Conservation (phyloP, 2,888 invertebrate genomes). For the Anthophora plumipes region DNA sequence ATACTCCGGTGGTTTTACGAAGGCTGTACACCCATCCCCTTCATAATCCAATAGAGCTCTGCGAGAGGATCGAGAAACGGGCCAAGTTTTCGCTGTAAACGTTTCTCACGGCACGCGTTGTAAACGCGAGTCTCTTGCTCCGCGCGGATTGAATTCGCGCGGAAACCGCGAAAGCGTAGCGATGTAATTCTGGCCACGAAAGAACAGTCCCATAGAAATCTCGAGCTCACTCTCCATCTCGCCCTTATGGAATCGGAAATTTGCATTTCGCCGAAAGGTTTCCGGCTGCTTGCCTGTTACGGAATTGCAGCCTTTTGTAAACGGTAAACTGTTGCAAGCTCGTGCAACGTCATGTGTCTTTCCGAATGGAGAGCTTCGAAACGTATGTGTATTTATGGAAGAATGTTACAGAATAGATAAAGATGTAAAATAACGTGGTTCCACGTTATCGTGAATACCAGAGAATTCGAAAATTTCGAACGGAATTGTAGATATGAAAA, state of each 20-base stretch:
- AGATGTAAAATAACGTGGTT: not conserved
- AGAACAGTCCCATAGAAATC: not conserved
- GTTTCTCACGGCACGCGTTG: not conserved
- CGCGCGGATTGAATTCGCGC: not conserved
- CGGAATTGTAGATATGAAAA: no score
- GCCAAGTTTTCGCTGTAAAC: slow-evolving; percentile 6
- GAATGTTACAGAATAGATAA: no score
- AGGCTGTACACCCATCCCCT: not conserved
- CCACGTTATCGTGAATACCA: not conserved
- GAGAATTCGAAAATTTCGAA: no score
- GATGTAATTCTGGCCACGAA: slow-evolving; percentile 14
- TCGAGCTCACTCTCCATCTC: not conserved
- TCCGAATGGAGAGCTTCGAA: not conserved
- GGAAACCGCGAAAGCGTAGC: slow-evolving; percentile 7
- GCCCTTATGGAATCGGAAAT: slow-evolving; percentile 8
- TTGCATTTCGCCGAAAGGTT: slow-evolving; percentile 4
- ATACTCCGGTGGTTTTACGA: slow-evolving; percentile 16
- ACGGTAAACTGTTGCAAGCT: not conserved
- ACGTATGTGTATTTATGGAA: not conserved
- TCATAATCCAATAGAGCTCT: slow-evolving; percentile 7
- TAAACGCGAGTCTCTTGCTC: slow-evolving; percentile 9
- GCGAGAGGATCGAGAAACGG: not conserved
- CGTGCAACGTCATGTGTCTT: not conserved
- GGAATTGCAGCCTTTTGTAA: not conserved
- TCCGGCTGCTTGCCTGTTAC: not conserved